Base-by-base conservation (phyloP, 2,113 vertebrate species). In the Microtus pennsylvanicus region DNA sequence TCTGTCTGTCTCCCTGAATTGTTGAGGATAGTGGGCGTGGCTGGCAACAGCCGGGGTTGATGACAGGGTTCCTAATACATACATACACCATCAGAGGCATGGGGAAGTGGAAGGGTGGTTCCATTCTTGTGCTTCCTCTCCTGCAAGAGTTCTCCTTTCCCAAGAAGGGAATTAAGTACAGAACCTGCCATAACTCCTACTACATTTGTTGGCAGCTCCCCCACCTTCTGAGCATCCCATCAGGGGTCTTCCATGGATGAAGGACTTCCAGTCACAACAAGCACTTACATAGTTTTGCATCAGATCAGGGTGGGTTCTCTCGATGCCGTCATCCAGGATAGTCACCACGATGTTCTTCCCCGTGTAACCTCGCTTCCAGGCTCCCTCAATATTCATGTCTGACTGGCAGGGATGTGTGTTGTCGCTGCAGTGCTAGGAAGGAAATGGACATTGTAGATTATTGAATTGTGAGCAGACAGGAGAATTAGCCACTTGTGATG, bases 381-480 rank as follows among this genome's bases (percentile, higher is more conserved):
- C 99, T 50, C 99, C 99, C 98, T 99, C 99, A 89, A 99, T 99
- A 98, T 99, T 99, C 99, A 99, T 99, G 98, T 99, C 99, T 7
- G 99, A 99, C 94, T 99, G 99, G 98, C 99, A 99, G 97, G 99
- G 99, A 83, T 99, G 99, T 11, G 99, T 99, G 83, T 99, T 99
- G 87, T 99, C 99, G 50, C 99, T 99, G 98, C 99, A 99, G 98
- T 99, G 99, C 99, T 99, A 96, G 96, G 85, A 98, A 94, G 82
- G 30, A 98, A 97, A 81, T 96, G 19, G 91, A 95, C 52, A 35
- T 4, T 72, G 80, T 19, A 97, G 72, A 85, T 94, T 90, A 97
- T 12, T 94, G 16, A 97, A 50, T 4, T 61, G 61, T 24, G 33
- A 52, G 47, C 9, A 42, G 21, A n/a, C 0, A 70, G 65, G 76